Conservation (phyloP, 2,888 invertebrate genomes). For the Eristalis tenax region DNA sequence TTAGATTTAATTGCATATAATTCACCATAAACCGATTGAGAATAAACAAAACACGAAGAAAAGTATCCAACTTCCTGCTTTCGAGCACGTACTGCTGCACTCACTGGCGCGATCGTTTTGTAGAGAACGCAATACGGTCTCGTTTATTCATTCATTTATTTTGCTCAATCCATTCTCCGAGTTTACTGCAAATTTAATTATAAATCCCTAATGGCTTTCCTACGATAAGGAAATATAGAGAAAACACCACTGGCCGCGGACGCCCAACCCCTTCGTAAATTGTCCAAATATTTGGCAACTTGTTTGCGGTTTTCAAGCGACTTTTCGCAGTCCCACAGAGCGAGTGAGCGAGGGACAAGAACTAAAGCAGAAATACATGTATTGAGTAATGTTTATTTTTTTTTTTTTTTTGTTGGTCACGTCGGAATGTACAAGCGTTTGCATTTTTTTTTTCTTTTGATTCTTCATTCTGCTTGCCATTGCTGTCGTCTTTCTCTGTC, state of each 20-base stretch:
- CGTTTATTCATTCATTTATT: background rate
- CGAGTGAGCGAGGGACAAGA: background rate
- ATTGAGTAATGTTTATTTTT: background rate
- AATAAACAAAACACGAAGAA: background rate
- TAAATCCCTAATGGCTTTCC: background rate
- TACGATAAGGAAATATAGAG: conserved; percentile 1
- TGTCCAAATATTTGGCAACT: background rate
- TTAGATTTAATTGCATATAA: background rate
- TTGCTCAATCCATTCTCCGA: background rate
- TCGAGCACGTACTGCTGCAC: conserved; percentile 45
- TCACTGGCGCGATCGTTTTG: background rate
- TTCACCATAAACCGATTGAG: background rate
- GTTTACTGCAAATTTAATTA: conserved; percentile 27
- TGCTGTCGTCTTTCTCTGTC: background rate
- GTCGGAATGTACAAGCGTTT: conserved; percentile 9
- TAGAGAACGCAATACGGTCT: background rate
- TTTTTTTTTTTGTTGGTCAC: conserved; percentile 5
- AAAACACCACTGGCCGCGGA: background rate
- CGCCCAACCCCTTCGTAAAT: background rate
- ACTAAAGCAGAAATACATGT: background rate
- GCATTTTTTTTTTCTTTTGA: conserved; percentile 5
- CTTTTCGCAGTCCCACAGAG: background rate
- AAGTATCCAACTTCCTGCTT: conserved; percentile 43
- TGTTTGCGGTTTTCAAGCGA: background rate
- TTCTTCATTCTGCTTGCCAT: background rate